Conservation (phyloP, 2,113 vertebrate genomes). For the Mobula birostris region DNA sequence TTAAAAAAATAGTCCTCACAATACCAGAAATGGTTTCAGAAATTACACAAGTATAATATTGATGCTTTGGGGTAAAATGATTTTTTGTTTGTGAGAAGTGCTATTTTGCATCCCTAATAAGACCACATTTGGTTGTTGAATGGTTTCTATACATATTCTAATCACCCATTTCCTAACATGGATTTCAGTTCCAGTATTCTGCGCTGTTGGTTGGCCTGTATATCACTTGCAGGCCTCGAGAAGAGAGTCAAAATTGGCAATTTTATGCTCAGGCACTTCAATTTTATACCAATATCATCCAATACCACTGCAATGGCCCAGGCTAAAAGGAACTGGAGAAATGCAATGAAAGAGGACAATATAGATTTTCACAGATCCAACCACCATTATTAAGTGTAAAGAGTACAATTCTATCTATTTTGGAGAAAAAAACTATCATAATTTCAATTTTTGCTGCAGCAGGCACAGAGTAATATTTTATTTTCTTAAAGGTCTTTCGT, state of each 20-base stretch:
- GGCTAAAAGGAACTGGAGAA: background rate
- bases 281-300: conserved; percentile 40
- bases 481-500: background rate
- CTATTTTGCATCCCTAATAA: background rate
- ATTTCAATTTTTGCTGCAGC: background rate
- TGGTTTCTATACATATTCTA: background rate
- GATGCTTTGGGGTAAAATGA: background rate
- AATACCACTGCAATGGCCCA: background rate
- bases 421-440: too few species aligned
- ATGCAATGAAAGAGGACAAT: background rate
- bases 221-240: background rate
- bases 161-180: background rate
- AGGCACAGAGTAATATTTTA: background rate
- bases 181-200: background rate
- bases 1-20: too few species aligned
- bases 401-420: conserved; percentile 31
- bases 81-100: too few species aligned
- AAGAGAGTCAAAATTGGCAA: conserved; percentile 44
- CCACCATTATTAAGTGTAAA: background rate
- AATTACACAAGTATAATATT: background rate
- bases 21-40: background rate
- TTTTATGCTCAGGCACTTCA: conserved; percentile 46
- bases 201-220: background rate
- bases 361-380: background rate
- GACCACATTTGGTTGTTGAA: background rate